phyloP scores from a whole-genome alignment of 2,797 vertebrate species.

The Xyrichtys novacula region DNA sequence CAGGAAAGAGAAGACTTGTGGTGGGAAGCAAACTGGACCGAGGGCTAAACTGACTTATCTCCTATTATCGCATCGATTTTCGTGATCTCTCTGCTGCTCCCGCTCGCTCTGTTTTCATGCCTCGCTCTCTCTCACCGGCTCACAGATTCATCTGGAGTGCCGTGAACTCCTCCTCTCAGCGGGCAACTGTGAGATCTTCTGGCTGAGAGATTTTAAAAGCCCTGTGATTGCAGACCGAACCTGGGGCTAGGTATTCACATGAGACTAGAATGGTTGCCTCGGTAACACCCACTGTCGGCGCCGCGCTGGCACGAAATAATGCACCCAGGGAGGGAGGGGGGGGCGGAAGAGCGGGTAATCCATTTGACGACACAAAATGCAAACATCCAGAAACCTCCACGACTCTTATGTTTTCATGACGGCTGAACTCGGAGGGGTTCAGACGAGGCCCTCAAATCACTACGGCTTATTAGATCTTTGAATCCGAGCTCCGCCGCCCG shows the following conservation, averaged over 20 bases:
- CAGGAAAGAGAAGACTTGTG: slow-evolving; percentile 7
- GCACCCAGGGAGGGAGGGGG: slow-evolving; percentile 7
- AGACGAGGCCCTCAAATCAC: slow-evolving; percentile 40
- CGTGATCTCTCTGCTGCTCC: slow-evolving; percentile 29
- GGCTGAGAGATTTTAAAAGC: slow-evolving; percentile 74
- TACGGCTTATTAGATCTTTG: slow-evolving; percentile 43
- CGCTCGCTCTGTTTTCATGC: slow-evolving; percentile 37
- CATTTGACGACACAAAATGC: slow-evolving; percentile 63
- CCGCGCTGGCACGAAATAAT: slow-evolving; percentile 46
- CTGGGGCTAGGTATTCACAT: slow-evolving; percentile 64
- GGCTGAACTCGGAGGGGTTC: slow-evolving; percentile 18
- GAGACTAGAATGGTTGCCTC: slow-evolving; percentile 70
- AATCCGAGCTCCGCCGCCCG: slow-evolving; percentile 19
- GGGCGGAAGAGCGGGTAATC: slow-evolving; percentile 55
- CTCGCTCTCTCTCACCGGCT: slow-evolving; percentile 24
- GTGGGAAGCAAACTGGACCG: slow-evolving; percentile 50
- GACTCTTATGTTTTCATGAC: slow-evolving; percentile 39
- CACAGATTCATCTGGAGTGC: slow-evolving; percentile 51
- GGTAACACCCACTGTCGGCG: slow-evolving; percentile 65
- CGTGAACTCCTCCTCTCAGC: slow-evolving; percentile 67
- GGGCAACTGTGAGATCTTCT: slow-evolving; percentile 64
- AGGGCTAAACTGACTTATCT: slow-evolving; percentile 62
- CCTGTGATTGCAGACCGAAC: slow-evolving; percentile 71
- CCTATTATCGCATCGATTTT: slow-evolving; percentile 65
- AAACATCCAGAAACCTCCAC: slow-evolving; percentile 54